Conservation (phyloP, 2,797 vertebrate genomes). For the Lateolabrax maculatus region DNA sequence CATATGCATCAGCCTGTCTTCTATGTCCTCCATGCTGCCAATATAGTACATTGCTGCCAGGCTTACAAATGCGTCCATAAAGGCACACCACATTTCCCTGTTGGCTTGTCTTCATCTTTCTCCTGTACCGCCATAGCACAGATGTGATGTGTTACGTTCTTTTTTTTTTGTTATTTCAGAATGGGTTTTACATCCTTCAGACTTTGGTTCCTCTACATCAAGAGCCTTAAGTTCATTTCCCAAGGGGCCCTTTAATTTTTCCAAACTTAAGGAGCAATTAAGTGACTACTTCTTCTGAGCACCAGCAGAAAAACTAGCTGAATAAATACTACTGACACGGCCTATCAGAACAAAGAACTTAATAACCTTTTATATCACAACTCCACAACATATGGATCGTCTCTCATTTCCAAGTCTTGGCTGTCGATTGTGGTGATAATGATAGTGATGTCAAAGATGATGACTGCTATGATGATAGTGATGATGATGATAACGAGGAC, state of each 20-base stretch:
- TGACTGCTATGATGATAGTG: slow-evolving; percentile 24
- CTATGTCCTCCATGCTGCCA: slow-evolving; percentile 16
- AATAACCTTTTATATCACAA: slow-evolving; percentile 23
- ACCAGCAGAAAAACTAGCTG: slow-evolving; percentile 2
- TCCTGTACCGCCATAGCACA: slow-evolving; percentile 1
- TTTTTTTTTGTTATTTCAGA: slow-evolving; percentile 17
- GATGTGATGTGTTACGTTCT: slow-evolving; percentile 16
- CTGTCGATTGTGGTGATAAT: slow-evolving; percentile 37
- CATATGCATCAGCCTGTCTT: slow-evolving; percentile 35
- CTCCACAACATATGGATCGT: slow-evolving; percentile 14
- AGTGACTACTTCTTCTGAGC: neutral
- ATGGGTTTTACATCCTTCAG: slow-evolving; percentile 3
- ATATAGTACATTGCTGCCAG: slow-evolving; percentile 34
- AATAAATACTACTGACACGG: slow-evolving; percentile 23
- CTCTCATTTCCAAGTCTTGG: slow-evolving; percentile 11
- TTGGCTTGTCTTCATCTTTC: slow-evolving; percentile 39
- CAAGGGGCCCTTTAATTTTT: neutral
- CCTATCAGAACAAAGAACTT: slow-evolving; percentile 22
- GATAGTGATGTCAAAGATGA: slow-evolving; percentile 37
- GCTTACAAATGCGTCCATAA: slow-evolving; percentile 28
- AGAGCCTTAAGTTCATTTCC: neutral
- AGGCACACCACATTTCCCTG: slow-evolving; percentile 24
- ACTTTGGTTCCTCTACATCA: neutral
- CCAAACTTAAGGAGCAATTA: neutral
- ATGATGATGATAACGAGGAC: slow-evolving; percentile 28